Percentiles rank a stretch among this genome's conserved stretches.
Evolutionary conservation across 2,888 invertebrate genomes (phyloP).

Genomic region (Rhingia campestris): DNA sequence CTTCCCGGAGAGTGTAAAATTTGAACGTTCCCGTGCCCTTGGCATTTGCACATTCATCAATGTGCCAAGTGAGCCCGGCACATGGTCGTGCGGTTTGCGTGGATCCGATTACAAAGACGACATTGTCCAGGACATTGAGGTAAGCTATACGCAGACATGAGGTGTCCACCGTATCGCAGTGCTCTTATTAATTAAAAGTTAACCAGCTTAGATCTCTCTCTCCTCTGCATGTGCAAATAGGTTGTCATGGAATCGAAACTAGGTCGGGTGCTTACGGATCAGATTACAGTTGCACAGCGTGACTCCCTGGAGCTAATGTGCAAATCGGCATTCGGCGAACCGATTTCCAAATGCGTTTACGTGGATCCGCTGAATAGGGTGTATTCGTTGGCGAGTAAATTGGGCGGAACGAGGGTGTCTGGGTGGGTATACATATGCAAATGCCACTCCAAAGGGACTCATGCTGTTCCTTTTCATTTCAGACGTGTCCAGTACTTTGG

Average conservation of each 20-base stretch:
- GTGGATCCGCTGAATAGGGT: conserved; percentile 76
- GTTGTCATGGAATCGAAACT: conserved; percentile 75
- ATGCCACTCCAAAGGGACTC: neutral
- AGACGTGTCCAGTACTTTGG: conserved; percentile 77
- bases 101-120: conserved; percentile 76
- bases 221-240: conserved; percentile 52
- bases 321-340: conserved; percentile 75
- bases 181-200: conserved; percentile 58
- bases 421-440: conserved; percentile 75
- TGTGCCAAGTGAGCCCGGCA: conserved; percentile 75
- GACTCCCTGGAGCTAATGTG: conserved; percentile 76
- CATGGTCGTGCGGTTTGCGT: conserved; percentile 77
- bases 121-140: conserved; percentile 76
- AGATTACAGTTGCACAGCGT: conserved; percentile 63
- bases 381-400: conserved; percentile 75
- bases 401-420: conserved; percentile 73
- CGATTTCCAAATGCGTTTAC: conserved; percentile 76
- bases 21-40: conserved; percentile 75
- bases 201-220: conserved; percentile 18
- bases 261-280: conserved; percentile 75
- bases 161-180: neutral
- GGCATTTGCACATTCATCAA: conserved; percentile 76
- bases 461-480: neutral
- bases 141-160: conserved; percentile 31
- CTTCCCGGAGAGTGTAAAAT: conserved; percentile 75